A percentile compares a stretch with the other conserved stretches of the same genome.
Evolutionary conservation across 37 sponge, comb jelly and placozoan species (phyloP).

Genomic region (Ianthella basta): DNA sequence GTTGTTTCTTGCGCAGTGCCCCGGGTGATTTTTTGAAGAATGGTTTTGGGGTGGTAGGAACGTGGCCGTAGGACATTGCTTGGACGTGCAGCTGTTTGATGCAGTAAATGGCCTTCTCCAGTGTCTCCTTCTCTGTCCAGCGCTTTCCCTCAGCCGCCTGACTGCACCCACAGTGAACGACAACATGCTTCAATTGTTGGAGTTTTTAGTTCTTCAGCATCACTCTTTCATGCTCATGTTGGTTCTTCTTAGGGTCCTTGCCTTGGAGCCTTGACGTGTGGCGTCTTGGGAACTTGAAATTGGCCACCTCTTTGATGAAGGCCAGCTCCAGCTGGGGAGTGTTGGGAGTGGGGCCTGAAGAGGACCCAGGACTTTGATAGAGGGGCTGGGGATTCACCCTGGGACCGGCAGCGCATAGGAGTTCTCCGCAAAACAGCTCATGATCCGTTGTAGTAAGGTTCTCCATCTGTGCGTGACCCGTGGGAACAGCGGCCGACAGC

Average conservation of each 20-base stretch:
- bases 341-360: too few relatives aligned
- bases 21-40: neutral
- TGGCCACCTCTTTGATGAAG: too few relatives aligned
- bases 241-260: neutral
- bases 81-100: neutral
- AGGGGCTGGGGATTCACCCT: too few relatives aligned
- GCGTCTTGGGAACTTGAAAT: too few relatives aligned
- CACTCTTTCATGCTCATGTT: neutral
- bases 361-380: too few relatives aligned
- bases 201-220: conserved; percentile 8
- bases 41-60: neutral
- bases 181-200: neutral
- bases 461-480: too few relatives aligned
- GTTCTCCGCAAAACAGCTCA: too few relatives aligned
- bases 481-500: too few relatives aligned
- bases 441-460: too few relatives aligned
- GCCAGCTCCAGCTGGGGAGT: too few relatives aligned
- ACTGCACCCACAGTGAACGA: neutral
- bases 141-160: neutral
- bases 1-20: neutral
- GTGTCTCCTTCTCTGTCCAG: conserved; percentile 11
- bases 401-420: too few relatives aligned
- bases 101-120: neutral
- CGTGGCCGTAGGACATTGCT: neutral
- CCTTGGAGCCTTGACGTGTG: too few relatives aligned